A percentile compares a stretch with the other conserved stretches of the same genome.
Evolutionary conservation across 2,797 vertebrate species (phyloP).

Genomic region (Coregonus suidteri): DNA sequence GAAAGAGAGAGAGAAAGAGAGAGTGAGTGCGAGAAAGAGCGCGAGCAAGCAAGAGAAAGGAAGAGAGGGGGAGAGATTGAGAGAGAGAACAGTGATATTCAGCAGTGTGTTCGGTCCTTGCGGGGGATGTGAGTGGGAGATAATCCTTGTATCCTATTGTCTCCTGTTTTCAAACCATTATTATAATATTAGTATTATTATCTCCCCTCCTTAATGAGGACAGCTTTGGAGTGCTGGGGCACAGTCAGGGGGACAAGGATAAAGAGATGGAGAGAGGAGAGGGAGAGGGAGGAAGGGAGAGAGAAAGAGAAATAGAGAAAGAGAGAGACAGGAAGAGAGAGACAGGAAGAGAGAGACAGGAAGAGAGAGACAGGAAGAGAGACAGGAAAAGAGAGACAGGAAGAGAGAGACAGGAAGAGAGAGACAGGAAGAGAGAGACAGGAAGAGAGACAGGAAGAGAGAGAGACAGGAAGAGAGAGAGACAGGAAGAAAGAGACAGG

Average conservation of each 20-base stretch:
- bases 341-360: not conserved
- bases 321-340: not conserved
- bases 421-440: not conserved
- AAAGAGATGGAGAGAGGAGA: conserved; percentile 34
- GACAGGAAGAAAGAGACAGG: not conserved
- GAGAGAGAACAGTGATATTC: conserved; percentile 29
- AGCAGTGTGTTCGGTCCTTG: conserved; percentile 20
- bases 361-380: not conserved
- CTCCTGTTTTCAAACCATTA: conserved; percentile 76
- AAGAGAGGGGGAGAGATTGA: not conserved
- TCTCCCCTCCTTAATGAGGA: conserved; percentile 66
- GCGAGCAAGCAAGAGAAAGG: conserved; percentile 9
- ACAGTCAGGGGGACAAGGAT: conserved; percentile 60
- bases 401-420: not conserved
- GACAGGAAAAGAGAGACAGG: not conserved
- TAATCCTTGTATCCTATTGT: conserved; percentile 74
- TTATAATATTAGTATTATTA: conserved; percentile 61
- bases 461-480: not conserved
- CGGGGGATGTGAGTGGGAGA: conserved; percentile 39
- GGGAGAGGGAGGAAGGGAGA: not conserved
- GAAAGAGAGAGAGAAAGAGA: conserved; percentile 20
- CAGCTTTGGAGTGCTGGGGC: conserved; percentile 69
- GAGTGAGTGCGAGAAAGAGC: conserved; percentile 13
- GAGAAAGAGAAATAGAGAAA: conserved; percentile 30
- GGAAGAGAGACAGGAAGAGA: not conserved